Conservation (phyloP, 2,797 vertebrate genomes). For the Hoplostethus mediterraneus region DNA sequence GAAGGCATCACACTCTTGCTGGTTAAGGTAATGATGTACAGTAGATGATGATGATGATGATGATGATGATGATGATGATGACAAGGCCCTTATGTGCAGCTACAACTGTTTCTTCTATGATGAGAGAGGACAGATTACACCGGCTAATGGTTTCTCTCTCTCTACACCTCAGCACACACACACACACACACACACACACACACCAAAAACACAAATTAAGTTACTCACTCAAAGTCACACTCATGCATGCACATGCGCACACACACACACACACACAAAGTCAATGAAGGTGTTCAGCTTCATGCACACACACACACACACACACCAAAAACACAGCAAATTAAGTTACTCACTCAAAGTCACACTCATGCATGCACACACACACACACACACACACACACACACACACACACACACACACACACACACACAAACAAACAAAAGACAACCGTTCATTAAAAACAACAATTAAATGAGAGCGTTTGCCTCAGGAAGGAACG, state of each 20-base stretch:
- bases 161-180: slow-evolving; percentile 9
- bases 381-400: background rate
- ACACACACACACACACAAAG: background rate
- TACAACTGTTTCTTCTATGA: slow-evolving; percentile 14
- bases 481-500: slow-evolving; percentile 36
- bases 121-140: slow-evolving; percentile 48
- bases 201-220: too few species aligned
- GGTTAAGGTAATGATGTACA: slow-evolving; percentile 50
- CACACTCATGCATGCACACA: background rate
- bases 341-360: too few species aligned
- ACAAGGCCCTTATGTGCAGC: slow-evolving; percentile 37
- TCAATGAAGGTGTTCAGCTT: too few species aligned
- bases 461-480: slow-evolving; percentile 43
- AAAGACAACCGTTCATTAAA: slow-evolving; percentile 20
- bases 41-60: slow-evolving; percentile 37
- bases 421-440: background rate
- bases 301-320: slow-evolving; percentile 19
- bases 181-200: background rate
- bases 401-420: background rate
- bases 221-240: too few species aligned
- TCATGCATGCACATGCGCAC: background rate
- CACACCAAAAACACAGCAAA: background rate
- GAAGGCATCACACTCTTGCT: slow-evolving; percentile 12
- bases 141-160: slow-evolving; percentile 11
- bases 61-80: slow-evolving; percentile 18